These are phyloP conservation scores for Sus cebifrons DNA, from an alignment of 2,797 vertebrate genomes.

Conservation along the genomic window DNA sequence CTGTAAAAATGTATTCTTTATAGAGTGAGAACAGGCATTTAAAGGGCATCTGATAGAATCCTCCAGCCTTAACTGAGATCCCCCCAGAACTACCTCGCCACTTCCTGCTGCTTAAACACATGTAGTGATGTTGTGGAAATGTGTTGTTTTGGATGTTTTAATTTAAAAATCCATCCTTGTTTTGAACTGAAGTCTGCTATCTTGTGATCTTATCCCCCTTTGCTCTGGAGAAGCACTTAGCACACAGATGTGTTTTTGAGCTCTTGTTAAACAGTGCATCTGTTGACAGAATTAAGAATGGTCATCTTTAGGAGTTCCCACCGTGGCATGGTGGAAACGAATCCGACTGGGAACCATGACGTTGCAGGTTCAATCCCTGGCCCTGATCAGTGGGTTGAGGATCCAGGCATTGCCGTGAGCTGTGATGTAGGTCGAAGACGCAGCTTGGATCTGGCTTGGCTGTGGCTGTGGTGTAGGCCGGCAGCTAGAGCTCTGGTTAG, in stretches of 20 bases:
- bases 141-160: not conserved
- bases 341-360: too few species aligned
- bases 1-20: not conserved
- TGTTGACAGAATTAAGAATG: slow-evolving; percentile 10
- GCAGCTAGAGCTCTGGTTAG: too few species aligned
- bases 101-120: slow-evolving; percentile 8
- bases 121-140: not conserved
- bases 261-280: not conserved
- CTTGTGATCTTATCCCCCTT: slow-evolving; percentile 34
- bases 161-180: slow-evolving; percentile 54
- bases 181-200: slow-evolving; percentile 29
- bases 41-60: not conserved
- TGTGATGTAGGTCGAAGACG: too few species aligned
- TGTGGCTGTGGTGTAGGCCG: too few species aligned
- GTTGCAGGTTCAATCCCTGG: too few species aligned
- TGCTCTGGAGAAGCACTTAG: slow-evolving; percentile 33
- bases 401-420: too few species aligned
- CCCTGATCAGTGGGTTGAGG: too few species aligned
- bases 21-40: not conserved
- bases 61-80: not conserved
- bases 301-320: not conserved
- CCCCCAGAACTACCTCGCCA: not conserved
- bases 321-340: too few species aligned
- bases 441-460: too few species aligned
- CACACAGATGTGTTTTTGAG: not conserved